Evolutionary conservation across 2,888 invertebrate genomes (phyloP).

Genomic region (Spodoptera exigua): DNA sequence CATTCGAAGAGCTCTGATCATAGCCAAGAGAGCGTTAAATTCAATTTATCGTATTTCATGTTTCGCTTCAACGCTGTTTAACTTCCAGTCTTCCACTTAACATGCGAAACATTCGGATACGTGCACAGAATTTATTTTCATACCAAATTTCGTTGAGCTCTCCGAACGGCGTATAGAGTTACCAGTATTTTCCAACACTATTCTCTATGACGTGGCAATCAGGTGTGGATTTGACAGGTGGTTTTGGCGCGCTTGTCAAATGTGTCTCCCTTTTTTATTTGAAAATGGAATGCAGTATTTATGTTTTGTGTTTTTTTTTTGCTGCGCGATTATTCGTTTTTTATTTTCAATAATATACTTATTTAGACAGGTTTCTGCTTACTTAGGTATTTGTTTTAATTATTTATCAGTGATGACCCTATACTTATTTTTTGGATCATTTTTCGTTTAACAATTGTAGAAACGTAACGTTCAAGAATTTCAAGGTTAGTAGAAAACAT

Average conservation of each 20-base stretch:
- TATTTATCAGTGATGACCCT: too few relatives aligned
- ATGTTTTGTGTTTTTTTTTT: too few relatives aligned
- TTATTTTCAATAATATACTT: too few relatives aligned
- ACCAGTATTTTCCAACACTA: background rate
- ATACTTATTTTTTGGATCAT: too few relatives aligned
- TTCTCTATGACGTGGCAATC: too few relatives aligned
- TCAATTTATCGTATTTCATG: slow-evolving; percentile 34
- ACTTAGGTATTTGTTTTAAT: too few relatives aligned
- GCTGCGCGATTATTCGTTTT: too few relatives aligned
- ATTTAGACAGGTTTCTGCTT: too few relatives aligned
- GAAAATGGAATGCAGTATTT: too few relatives aligned
- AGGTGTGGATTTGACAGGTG: background rate
- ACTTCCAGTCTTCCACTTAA: slow-evolving; percentile 61
- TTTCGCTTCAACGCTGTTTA: slow-evolving; percentile 40
- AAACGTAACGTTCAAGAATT: too few relatives aligned
- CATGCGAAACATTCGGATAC: slow-evolving; percentile 61
- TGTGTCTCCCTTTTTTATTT: background rate
- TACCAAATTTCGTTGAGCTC: slow-evolving; percentile 51
- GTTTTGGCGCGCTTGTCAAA: background rate
- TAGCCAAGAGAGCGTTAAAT: slow-evolving; percentile 31
- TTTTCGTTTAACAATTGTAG: too few relatives aligned
- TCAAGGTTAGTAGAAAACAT: background rate
- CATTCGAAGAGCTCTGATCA: slow-evolving; percentile 14
- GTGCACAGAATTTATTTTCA: slow-evolving; percentile 63
- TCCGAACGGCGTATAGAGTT: slow-evolving; percentile 8